Base-by-base conservation (phyloP, 2,113 vertebrate species). In the Seriola dumerili region DNA sequence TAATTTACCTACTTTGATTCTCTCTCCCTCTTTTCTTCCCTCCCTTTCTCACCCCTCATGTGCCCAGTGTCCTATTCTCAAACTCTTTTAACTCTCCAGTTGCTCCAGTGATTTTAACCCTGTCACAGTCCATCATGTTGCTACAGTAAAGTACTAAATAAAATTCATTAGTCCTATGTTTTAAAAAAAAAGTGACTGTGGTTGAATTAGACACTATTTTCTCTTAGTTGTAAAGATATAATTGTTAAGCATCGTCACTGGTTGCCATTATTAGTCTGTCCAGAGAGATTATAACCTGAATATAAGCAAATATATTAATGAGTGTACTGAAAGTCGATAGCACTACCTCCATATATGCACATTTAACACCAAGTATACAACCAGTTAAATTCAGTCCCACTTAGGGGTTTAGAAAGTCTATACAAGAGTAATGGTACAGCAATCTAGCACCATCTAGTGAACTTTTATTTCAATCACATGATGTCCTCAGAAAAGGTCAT, bases 401-500 rank as follows among this genome's bases (percentile, higher is more conserved):
- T 5, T 10, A 16, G 48, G 48, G 38, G n/a, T n/a, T 71, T 36
- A 14, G 36, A 17, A 59, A 40, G 2, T 4, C 44, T 8, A 12
- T 32, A 29, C 2, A 34, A 17, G 29, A 68, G 5, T 36, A 17
- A 64, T 72, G 48, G 19, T 25, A 40, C 62, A 89, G 75, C 72
- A 52, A 62, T 74, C 75, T 91, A 67, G 87, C 89, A 8, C 92
- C 92, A 92, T 85, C 93, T 93, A 92, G 91, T 89, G 93, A 64
- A 29, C 23, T 38, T 62, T 83, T 54, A 5, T 58, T 70, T 75
- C 14, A 78, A 63, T 86, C 71, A 78, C 88, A 69, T 67, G 40
- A 67, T 66, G 6, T 40, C n/a, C 25, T 42, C 1, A 52, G 29
- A 40, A 67, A 63, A 73, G 23, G 52, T 44, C 46, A 55, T 4